phyloP scores from a whole-genome alignment of 2,888 invertebrate species.

The Crossocerus cetratus region DNA sequence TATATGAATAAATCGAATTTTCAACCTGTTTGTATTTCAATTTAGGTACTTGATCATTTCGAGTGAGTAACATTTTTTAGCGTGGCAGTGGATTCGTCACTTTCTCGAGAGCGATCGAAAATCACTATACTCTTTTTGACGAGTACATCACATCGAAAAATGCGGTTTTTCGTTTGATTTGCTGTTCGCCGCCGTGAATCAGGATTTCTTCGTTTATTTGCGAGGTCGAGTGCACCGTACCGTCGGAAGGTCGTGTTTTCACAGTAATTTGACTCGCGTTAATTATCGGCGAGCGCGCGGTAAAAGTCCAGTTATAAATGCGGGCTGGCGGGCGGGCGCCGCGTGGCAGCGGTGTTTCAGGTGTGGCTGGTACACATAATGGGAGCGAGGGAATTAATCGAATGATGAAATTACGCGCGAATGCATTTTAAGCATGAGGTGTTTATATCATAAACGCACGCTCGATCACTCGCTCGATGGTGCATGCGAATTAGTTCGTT shows the following conservation, averaged over 20 bases:
- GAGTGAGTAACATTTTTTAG: neutral
- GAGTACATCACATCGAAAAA: too few relatives aligned
- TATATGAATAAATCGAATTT: constrained; percentile 43
- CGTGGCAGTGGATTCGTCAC: too few relatives aligned
- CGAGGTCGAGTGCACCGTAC: too few relatives aligned
- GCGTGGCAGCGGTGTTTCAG: neutral
- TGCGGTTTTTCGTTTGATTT: too few relatives aligned
- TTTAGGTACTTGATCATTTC: constrained; percentile 39
- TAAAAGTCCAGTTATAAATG: neutral
- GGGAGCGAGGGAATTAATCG: neutral
- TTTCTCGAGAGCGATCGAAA: too few relatives aligned
- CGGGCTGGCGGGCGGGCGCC: neutral
- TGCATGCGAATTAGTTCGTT: neutral
- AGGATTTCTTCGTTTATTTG: too few relatives aligned
- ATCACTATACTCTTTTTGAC: too few relatives aligned
- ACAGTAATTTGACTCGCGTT: neutral
- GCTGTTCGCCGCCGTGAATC: too few relatives aligned
- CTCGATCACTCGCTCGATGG: constrained; percentile 9
- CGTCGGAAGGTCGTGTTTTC: too few relatives aligned
- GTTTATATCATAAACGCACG: constrained; percentile 5
- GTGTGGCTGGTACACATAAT: neutral
- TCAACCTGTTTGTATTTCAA: constrained; percentile 45
- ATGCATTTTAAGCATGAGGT: constrained; percentile 25
- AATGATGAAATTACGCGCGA: constrained; percentile 19
- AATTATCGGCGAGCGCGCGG: neutral